phyloP scores from a whole-genome alignment of 2,888 invertebrate species.

The Anagyrus pseudococci region DNA sequence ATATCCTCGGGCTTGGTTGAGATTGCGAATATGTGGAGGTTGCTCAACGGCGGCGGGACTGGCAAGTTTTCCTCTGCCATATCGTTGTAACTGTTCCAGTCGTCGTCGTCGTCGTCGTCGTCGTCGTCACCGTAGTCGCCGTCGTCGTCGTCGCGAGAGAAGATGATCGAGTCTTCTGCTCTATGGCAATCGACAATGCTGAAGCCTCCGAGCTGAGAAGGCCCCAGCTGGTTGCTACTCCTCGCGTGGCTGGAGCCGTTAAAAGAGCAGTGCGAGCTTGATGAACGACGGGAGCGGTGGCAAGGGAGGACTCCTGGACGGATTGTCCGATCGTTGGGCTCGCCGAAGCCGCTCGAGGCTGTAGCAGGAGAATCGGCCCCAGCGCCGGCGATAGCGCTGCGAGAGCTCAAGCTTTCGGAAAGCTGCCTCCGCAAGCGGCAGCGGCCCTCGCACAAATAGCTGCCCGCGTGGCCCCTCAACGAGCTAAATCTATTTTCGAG shows the following conservation, averaged over 20 bases:
- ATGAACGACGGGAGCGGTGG: no score
- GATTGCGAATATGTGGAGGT: slow-evolving; percentile 56
- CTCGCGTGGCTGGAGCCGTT: no score
- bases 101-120: no score
- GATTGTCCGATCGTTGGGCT: no score
- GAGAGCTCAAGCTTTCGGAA: slow-evolving; percentile 49
- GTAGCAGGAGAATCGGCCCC: no score
- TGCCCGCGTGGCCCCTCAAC: slow-evolving; percentile 39
- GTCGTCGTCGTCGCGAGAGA: no score
- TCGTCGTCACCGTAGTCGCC: no score
- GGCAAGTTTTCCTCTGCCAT: no score
- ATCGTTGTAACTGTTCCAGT: no score
- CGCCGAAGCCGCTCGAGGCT: slow-evolving; percentile 46
- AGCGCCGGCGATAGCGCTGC: slow-evolving; percentile 13
- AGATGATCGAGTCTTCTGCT: slow-evolving; percentile 14
- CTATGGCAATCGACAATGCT: slow-evolving; percentile 44
- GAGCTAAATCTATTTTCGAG: slow-evolving; percentile 40
- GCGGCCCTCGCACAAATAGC: slow-evolving; percentile 45
- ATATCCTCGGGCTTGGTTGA: slow-evolving; percentile 55
- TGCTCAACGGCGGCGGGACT: slow-evolving; percentile 54
- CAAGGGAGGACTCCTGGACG: no score
- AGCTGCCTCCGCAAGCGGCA: slow-evolving; percentile 39
- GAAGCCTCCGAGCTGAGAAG: slow-evolving; percentile 43
- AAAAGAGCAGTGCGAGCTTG: not conserved
- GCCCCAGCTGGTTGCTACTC: no score